Conservation (phyloP, 2,797 vertebrate species). For the Karalla daura region DNA sequence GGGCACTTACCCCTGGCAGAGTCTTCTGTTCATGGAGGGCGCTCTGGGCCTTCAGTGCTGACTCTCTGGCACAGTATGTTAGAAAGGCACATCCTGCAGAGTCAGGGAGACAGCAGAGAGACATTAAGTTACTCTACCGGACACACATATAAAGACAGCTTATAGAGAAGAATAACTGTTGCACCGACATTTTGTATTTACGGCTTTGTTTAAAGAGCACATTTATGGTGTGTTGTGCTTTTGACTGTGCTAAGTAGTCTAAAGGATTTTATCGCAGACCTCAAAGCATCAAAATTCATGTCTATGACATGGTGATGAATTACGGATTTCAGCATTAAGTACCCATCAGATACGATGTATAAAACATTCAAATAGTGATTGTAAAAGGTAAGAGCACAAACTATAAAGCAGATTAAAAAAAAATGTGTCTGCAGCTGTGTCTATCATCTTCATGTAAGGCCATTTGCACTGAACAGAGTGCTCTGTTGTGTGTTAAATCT, state of each 20-base stretch:
- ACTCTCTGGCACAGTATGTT: constrained; percentile 90
- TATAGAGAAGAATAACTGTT: background rate
- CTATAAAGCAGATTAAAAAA: constrained; percentile 8
- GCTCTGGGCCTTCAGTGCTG: constrained; percentile 89
- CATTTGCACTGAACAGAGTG: constrained; percentile 15
- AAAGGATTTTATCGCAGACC: background rate
- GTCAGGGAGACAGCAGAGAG: constrained; percentile 58
- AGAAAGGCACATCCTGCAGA: constrained; percentile 89
- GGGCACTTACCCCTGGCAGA: constrained; percentile 87
- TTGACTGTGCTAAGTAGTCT: background rate
- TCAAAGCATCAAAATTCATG: background rate
- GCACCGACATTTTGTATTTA: background rate
- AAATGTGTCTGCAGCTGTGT: background rate
- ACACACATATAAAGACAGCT: constrained; percentile 16
- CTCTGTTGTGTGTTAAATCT: constrained; percentile 17
- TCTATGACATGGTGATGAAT: constrained; percentile 4
- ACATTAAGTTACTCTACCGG: constrained; percentile 34
- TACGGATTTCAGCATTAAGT: constrained; percentile 7
- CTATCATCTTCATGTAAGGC: constrained; percentile 4
- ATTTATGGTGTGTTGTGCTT: background rate
- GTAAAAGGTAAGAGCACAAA: constrained; percentile 13
- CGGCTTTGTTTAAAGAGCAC: background rate
- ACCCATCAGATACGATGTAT: constrained; percentile 12
- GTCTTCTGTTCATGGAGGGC: constrained; percentile 90
- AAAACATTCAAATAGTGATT: constrained; percentile 3